Percentiles rank a stretch among this genome's conserved stretches.
phyloP scores from a whole-genome alignment of 1,140 invertebrate species.

The Conus ventricosus region DNA sequence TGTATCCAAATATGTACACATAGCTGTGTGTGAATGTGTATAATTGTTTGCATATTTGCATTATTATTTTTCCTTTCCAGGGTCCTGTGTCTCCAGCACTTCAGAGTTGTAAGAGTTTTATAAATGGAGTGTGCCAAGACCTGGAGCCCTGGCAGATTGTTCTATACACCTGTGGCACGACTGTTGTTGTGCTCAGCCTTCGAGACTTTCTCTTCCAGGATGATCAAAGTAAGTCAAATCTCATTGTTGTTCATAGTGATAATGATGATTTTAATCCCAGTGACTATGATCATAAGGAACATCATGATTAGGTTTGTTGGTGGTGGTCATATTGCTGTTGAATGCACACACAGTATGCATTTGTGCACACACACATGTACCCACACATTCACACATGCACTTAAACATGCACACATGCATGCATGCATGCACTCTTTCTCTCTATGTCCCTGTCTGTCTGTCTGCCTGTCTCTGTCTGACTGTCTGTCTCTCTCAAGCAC shows the following conservation, averaged over 20 bases:
- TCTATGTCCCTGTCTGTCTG: no score
- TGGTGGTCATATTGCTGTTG: neutral
- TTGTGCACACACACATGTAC: no score
- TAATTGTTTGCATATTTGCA: neutral
- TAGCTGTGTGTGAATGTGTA: neutral
- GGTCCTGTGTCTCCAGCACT: constrained; percentile 44
- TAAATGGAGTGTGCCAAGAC: constrained; percentile 59
- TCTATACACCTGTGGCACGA: constrained; percentile 63
- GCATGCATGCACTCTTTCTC: no score
- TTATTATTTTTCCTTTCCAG: constrained; percentile 41
- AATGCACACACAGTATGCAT: neutral
- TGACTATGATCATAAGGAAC: neutral
- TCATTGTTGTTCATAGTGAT: neutral
- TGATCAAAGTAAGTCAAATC: constrained; percentile 83
- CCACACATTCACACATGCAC: no score
- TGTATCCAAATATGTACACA: neutral
- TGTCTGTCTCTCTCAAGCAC: no score
- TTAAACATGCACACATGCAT: no score
- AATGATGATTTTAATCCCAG: neutral
- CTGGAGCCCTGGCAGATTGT: constrained; percentile 71
- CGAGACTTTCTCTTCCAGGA: constrained; percentile 83
- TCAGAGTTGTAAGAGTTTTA: constrained; percentile 41
- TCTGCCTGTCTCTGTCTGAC: no score
- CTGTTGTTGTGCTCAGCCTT: constrained; percentile 79
- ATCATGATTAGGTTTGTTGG: neutral